Evolutionary conservation across 2,888 invertebrate species (phyloP), one percentile per base, ranked within the genome.

Genomic region (Cheilosia impressa): DNA sequence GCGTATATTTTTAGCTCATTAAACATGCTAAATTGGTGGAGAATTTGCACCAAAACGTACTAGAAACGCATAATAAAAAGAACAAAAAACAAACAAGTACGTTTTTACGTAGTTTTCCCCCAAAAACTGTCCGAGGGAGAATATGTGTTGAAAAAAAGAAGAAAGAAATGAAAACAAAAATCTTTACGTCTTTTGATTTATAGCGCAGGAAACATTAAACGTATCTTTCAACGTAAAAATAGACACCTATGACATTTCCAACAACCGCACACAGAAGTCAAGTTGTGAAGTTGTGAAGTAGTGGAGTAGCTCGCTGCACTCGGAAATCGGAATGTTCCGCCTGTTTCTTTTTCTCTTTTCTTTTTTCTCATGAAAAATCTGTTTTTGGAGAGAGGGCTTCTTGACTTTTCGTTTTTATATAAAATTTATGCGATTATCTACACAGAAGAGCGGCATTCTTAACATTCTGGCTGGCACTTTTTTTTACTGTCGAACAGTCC

Each of bases 1-100:
- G 73, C 73, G 57, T 78, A 69, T 83, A 83, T 83, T 83, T 83
- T 83, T 83, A 83, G 83, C 68, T 78, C 83, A 83, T 83, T 83
- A 83, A 78, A 72, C 83, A 78, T 57, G 83, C 78, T 83, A 78
- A 73, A 75, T 83, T 83, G 78, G 78, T 83, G 68, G 63, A 69
- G 83, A 83, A 78, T 83, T 83, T 69, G 78, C 83, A 78, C 68
- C 47, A 68, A 68, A 68, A 50, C 41, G 45, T 60, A 34, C 60
- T 24, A 27, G 15, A 62, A 71, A 50, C 38, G 19, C 53, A 47
- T 34, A 47, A 57, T 31, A 24, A 55, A 65, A 38, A 4, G 19
- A 65, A 47, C 31, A 34, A 10, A 34, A 10, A 13, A 53, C 43
- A 45, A 17, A 45, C 13, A 53, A 72, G 53, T 15, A 15, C 45